Evolutionary conservation across 2,113 vertebrate species (phyloP).

Genomic region (Bucco capensis): DNA sequence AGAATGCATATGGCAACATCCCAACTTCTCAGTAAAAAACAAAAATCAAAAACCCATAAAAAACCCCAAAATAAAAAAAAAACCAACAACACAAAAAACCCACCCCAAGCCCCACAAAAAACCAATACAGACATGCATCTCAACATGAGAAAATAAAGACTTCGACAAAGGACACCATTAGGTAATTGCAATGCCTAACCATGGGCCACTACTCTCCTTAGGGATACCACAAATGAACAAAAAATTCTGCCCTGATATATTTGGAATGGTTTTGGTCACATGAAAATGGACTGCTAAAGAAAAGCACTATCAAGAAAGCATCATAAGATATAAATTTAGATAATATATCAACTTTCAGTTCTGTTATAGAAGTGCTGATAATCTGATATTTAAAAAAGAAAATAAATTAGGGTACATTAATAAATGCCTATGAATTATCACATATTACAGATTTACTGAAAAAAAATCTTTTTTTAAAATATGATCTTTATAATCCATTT

Average conservation of each 20-base stretch:
- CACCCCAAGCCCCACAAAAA: not conserved
- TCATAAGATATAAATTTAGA: not conserved
- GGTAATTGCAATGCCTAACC: not conserved
- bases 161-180: not conserved
- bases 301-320: not conserved
- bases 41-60: too few species aligned
- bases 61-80: not conserved
- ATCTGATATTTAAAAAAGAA: not conserved
- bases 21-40: not conserved
- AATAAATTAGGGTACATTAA: not conserved
- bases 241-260: not conserved
- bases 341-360: not conserved
- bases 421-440: not conserved
- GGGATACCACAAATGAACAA: fast-evolving
- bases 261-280: not conserved
- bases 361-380: not conserved
- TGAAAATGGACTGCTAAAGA: not conserved
- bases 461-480: not conserved
- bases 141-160: not conserved
- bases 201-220: not conserved
- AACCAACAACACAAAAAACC: not conserved
- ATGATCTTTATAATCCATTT: conserved; percentile 3
- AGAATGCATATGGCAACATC: not conserved
- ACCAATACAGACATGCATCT: not conserved
- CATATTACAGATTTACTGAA: not conserved